Evolutionary conservation across 1,140 invertebrate genomes (phyloP).

Genomic region (Drosophila quadrilineata): DNA sequence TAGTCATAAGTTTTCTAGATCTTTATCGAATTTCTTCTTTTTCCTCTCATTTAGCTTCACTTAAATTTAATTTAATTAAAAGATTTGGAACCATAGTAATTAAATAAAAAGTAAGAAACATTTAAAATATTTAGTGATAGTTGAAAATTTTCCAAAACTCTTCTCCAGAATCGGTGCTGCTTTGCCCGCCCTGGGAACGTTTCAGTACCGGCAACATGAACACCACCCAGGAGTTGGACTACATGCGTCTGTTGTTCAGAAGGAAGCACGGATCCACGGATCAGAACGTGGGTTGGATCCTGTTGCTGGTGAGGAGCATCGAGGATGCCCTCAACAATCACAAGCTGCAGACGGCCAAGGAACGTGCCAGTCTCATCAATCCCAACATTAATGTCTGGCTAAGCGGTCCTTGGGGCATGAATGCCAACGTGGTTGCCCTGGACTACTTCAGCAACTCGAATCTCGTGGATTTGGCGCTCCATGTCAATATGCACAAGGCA

Average conservation of each 20-base stretch:
- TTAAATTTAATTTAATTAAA: too few relatives aligned
- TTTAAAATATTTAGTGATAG: background rate
- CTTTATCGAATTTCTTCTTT: too few relatives aligned
- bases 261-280: slow-evolving; percentile 55
- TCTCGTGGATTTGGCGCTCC: slow-evolving; percentile 83
- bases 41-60: too few relatives aligned
- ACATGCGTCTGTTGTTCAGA: slow-evolving; percentile 72
- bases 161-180: slow-evolving; percentile 51
- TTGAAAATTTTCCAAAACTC: background rate
- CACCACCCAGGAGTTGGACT: slow-evolving; percentile 59
- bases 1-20: too few relatives aligned
- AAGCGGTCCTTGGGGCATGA: slow-evolving; percentile 81
- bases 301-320: slow-evolving; percentile 55
- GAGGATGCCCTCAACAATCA: slow-evolving; percentile 64
- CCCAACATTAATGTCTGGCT: slow-evolving; percentile 62
- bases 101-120: too few relatives aligned
- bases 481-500: slow-evolving; percentile 66
- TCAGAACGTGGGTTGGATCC: slow-evolving; percentile 72
- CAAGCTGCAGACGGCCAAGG: slow-evolving; percentile 60
- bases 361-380: slow-evolving; percentile 65
- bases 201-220: slow-evolving; percentile 71
- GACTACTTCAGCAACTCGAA: slow-evolving; percentile 86
- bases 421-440: slow-evolving; percentile 83
- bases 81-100: too few relatives aligned
- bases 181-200: slow-evolving; percentile 70